Percentiles rank a stretch among this genome's conserved stretches.
These are phyloP conservation scores for Pemphigus obesinymphae DNA, from an alignment of 1,140 invertebrate genomes.

Conservation along the genomic window DNA sequence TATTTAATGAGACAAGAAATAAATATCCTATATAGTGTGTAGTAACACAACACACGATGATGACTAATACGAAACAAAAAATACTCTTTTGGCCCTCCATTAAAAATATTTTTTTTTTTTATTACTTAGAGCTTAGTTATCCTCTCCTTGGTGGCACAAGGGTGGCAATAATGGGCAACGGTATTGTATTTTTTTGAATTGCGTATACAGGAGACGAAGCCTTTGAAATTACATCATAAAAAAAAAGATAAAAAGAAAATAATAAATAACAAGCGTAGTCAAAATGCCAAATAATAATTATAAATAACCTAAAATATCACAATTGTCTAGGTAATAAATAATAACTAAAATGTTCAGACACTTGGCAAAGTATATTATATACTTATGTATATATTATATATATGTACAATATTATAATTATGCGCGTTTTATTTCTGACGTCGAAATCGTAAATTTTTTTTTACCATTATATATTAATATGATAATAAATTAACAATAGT, in stretches of 20 bases:
- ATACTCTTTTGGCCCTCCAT: conserved; percentile 26
- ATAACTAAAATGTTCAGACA: conserved; percentile 23
- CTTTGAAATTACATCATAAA: conserved; percentile 36
- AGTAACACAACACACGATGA: neutral
- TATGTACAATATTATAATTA: too few relatives aligned
- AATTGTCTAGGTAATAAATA: conserved; percentile 40
- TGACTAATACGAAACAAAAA: conserved; percentile 30
- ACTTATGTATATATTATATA: neutral
- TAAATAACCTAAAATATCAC: conserved; percentile 41
- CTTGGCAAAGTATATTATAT: neutral
- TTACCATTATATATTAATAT: neutral
- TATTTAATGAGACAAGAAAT: conserved; percentile 10
- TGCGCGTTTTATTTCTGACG: neutral
- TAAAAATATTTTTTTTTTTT: conserved; percentile 26
- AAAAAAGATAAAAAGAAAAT: conserved; percentile 27
- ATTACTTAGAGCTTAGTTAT: conserved; percentile 25
- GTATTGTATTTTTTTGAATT: conserved; percentile 3
- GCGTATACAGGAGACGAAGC: conserved; percentile 13
- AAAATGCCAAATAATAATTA: conserved; percentile 33
- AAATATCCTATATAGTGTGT: neutral
- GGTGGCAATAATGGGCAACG: conserved; percentile 36
- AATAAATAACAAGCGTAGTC: conserved; percentile 40
- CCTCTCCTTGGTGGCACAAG: neutral
- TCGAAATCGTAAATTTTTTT: neutral
- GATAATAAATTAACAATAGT: neutral